A percentile compares a stretch with the other conserved stretches of the same genome.
Evolutionary conservation across 2,113 vertebrate species (phyloP).

Genomic region (Machaerirhynchus nigripectus): DNA sequence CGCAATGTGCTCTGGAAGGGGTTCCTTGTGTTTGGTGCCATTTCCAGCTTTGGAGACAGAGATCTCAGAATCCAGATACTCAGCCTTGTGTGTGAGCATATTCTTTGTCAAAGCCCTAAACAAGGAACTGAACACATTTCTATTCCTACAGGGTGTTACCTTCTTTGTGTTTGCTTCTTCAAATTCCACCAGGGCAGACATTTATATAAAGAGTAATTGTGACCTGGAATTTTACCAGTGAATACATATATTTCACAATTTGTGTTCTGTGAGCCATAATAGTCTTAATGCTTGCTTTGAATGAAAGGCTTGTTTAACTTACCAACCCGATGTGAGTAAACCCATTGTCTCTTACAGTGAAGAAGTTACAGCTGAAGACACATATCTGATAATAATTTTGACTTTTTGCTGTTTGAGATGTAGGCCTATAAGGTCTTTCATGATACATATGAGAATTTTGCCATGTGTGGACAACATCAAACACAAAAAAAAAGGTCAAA

Average conservation of each 20-base stretch:
- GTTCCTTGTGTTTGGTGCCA: not conserved
- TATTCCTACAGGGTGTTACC: not conserved
- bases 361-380: not conserved
- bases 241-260: not conserved
- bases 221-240: not conserved
- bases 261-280: not conserved
- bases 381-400: not conserved
- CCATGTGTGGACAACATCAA: not conserved
- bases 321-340: not conserved
- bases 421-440: not conserved
- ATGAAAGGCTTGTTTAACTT: not conserved
- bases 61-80: not conserved
- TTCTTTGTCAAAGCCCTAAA: not conserved
- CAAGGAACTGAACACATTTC: not conserved
- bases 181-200: not conserved
- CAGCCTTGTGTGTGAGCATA: not conserved
- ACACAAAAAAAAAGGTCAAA: accelerated
- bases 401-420: not conserved
- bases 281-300: not conserved
- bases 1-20: not conserved
- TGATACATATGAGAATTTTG: not conserved
- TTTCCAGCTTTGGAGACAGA: not conserved
- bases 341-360: not conserved
- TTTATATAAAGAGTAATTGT: not conserved
- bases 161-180: not conserved